Evolutionary conservation across 2,888 invertebrate species (phyloP).

Genomic region (Enchytraeus crypticus): DNA sequence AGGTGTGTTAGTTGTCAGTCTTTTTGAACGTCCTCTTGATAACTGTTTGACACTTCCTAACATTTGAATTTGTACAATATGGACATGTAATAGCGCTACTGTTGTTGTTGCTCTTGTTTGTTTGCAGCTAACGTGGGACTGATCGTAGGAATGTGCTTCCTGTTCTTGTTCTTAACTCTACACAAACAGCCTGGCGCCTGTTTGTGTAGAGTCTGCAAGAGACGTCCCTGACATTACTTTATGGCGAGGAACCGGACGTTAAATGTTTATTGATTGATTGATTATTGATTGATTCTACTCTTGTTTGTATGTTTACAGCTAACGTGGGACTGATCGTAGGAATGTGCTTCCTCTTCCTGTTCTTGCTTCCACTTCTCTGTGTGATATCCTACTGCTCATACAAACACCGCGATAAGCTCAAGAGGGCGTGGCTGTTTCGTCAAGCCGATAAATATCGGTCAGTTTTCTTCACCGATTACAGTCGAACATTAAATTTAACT

Average conservation of each 20-base stretch:
- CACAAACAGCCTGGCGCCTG: no score
- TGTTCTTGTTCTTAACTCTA: no score
- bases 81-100: no score
- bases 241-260: no score
- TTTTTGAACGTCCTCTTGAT: no score
- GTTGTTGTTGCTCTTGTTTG: not conserved
- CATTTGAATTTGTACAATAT: no score
- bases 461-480: not conserved
- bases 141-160: constrained; percentile 2
- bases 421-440: constrained; percentile 50
- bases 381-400: constrained; percentile 63
- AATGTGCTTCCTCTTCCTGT: constrained; percentile 77
- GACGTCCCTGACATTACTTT: no score
- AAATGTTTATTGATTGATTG: no score
- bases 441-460: constrained; percentile 21
- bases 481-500: no score
- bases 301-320: not conserved
- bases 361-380: constrained; percentile 67
- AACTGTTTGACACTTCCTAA: no score
- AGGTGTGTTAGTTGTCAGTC: no score
- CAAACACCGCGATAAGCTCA: constrained; percentile 64
- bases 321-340: constrained; percentile 57
- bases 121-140: not conserved
- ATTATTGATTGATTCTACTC: not conserved
- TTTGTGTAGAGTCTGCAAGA: no score